Evolutionary conservation across 2,888 invertebrate genomes (phyloP).

Genomic region (Amblyteles armatorius): DNA sequence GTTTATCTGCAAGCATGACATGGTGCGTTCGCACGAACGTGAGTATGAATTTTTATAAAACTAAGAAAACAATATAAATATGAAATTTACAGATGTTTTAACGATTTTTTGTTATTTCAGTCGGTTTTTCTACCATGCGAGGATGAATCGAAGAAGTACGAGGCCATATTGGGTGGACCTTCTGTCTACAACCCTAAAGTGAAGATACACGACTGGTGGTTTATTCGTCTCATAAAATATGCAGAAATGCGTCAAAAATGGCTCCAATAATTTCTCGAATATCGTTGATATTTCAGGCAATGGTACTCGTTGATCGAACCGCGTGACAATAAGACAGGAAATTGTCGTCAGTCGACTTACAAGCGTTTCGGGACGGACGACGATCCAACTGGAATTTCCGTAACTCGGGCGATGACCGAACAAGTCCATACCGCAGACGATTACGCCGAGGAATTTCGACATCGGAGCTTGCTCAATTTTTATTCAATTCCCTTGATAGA

Average conservation of each 20-base stretch:
- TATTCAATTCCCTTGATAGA: conserved; percentile 68
- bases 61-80: neutral
- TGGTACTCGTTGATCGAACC: conserved; percentile 70
- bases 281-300: conserved; percentile 70
- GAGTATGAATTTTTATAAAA: conserved; percentile 8
- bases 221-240: neutral
- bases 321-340: conserved; percentile 71
- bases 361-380: conserved; percentile 69
- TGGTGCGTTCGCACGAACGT: conserved; percentile 41
- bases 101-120: conserved; percentile 64
- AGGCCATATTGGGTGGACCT: conserved; percentile 68
- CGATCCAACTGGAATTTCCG: conserved; percentile 70
- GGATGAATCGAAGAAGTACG: conserved; percentile 61
- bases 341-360: conserved; percentile 72
- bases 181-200: conserved; percentile 73
- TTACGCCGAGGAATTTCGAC: conserved; percentile 66
- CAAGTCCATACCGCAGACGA: conserved; percentile 70
- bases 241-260: neutral
- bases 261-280: neutral
- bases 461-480: conserved; percentile 71
- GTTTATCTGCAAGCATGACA: conserved; percentile 35
- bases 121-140: conserved; percentile 67
- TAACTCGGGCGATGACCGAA: conserved; percentile 72
- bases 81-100: neutral
- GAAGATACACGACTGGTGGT: conserved; percentile 76